Evolutionary conservation across 2,113 vertebrate genomes (phyloP), one percentile per base, ranked within the genome.

Genomic region (Amblyopsis rosae): DNA sequence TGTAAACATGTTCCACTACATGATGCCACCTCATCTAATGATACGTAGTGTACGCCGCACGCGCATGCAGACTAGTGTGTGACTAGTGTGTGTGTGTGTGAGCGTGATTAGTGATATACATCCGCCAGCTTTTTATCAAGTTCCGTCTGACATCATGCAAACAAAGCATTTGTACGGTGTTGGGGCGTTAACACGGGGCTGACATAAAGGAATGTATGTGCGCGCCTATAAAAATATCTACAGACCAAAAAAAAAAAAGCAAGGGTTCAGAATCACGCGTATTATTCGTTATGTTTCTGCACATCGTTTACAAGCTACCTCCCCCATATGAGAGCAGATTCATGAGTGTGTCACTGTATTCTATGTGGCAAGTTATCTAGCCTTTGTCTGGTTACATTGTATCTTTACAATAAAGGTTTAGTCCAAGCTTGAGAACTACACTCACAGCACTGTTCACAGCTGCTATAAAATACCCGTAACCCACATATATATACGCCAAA

Each of bases 241-340:
- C 5, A 41, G 6, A 41, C 46, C 65, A 59, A 45, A 17, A 57
- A 75, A 62, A 70, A 83, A 86, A 70, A 80, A 87, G 78, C 61
- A 12, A 17, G 58, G 3, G 54, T 35, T 65, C 26, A 5, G 55
- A 51, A 67, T 70, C 58, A 58, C 63, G 32, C 6, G 62, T 67
- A 48, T 73, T 58, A 65, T 72, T 70, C 63, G 70, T 77, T 73
- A 68, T 63, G 59, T 61, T 71, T 73, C 57, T 47, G 65, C 59
- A 32, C 12, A 56, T 61, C 59, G 70, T 64, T 69, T 26, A 62
- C 26, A 12, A 19, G n/a, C 60, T 74, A 60, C 62, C 73, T 74
- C 63, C 62, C 61, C 3, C 72, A 67, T 67, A 83, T 71, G 75
- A 66, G 65, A 41, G 35, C 6, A 3, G 67, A 66, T 41, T 41